These are phyloP conservation scores for Harmothoe impar DNA, from an alignment of 2,888 invertebrate genomes.

Conservation along the genomic window DNA sequence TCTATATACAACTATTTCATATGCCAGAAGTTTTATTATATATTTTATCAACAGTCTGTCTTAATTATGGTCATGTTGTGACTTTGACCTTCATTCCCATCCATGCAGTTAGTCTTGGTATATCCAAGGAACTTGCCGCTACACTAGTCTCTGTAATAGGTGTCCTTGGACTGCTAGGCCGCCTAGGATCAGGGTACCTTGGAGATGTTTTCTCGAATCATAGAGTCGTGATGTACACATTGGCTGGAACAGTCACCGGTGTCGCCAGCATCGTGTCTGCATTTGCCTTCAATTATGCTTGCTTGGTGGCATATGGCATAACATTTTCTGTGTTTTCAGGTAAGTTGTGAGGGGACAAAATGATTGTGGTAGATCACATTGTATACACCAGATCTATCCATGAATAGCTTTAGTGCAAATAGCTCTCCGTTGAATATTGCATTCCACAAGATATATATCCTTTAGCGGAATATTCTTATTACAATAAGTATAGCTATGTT, in stretches of 20 bases:
- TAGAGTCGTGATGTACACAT: not conserved
- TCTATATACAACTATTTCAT: not conserved
- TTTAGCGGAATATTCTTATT: too few relatives aligned
- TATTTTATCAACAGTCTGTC: not conserved
- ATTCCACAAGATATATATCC: too few relatives aligned
- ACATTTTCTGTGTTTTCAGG: not conserved
- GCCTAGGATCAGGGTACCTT: not conserved
- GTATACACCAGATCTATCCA: too few relatives aligned
- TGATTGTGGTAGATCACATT: not conserved
- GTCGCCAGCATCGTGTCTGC: not conserved
- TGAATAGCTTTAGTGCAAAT: too few relatives aligned
- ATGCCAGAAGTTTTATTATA: not conserved
- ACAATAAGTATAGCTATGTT: too few relatives aligned
- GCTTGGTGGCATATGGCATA: not conserved
- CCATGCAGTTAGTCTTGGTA: not conserved
- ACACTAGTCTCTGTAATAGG: not conserved
- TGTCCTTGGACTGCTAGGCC: not conserved
- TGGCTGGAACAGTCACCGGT: not conserved
- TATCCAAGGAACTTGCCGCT: not conserved
- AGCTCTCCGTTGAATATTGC: too few relatives aligned
- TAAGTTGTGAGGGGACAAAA: not conserved
- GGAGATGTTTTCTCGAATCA: not conserved
- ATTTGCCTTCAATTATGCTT: not conserved
- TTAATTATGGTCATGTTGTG: not conserved
- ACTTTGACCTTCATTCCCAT: not conserved